phyloP scores from a whole-genome alignment of 2,888 invertebrate genomes.

The Tetragonula carbonaria region DNA sequence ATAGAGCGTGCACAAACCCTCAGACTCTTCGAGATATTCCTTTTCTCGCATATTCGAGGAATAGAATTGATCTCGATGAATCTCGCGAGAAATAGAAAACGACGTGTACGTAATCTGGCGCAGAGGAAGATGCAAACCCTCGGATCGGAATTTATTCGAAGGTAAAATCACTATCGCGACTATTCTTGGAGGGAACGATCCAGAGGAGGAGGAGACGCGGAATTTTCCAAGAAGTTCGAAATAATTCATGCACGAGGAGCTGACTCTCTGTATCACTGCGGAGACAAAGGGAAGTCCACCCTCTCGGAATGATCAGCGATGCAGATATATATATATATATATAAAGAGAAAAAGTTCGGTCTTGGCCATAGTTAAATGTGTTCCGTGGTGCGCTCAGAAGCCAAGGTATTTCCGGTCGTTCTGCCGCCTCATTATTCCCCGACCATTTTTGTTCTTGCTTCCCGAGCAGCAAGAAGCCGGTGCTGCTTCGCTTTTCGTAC shows the following conservation, averaged over 20 bases:
- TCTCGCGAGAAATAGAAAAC: conserved; percentile 13
- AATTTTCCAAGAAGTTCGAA: conserved; percentile 16
- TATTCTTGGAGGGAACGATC: too few relatives aligned
- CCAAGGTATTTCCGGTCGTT: conserved; percentile 42
- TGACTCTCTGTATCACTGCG: background rate
- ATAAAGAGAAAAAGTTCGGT: conserved; percentile 16
- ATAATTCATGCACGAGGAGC: conserved; percentile 29
- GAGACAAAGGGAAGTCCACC: conserved; percentile 20
- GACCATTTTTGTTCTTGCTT: conserved; percentile 55
- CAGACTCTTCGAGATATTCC: conserved; percentile 24
- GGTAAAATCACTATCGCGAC: background rate
- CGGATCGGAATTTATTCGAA: background rate
- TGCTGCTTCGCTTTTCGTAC: conserved; percentile 37
- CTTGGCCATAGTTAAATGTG: conserved; percentile 28
- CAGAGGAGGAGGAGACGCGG: background rate
- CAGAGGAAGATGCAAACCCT: background rate
- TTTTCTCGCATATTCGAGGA: too few relatives aligned
- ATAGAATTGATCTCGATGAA: background rate
- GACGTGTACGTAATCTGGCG: background rate
- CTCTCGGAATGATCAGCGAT: conserved; percentile 23
- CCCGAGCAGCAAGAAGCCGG: conserved; percentile 47
- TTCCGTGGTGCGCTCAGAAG: conserved; percentile 22
- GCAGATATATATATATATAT: background rate
- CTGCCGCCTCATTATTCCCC: conserved; percentile 55
- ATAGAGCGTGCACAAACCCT: conserved; percentile 11